Percentiles rank a stretch among this genome's conserved stretches.
These are phyloP conservation scores for Pristionchus maxplancki DNA, from an alignment of 2,888 invertebrate genomes.

Conservation along the genomic window DNA sequence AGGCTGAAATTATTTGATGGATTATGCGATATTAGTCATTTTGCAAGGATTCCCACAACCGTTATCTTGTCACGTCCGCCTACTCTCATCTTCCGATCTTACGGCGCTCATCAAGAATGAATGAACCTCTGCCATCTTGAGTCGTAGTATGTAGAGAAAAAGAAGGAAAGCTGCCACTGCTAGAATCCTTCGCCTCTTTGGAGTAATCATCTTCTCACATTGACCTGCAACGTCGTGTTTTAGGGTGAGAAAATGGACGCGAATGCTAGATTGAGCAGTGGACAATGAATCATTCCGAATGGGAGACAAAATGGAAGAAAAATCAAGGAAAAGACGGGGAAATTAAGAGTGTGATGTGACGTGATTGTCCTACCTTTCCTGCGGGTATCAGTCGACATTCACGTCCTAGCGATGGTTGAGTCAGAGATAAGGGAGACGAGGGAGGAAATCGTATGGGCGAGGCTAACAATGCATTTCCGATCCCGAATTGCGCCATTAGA, in stretches of 20 bases:
- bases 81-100: not conserved
- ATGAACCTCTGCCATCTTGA: conserved; percentile 26
- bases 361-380: not conserved
- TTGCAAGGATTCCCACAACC: too few species aligned
- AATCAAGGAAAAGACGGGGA: not conserved
- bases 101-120: not conserved
- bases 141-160: not conserved
- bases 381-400: conserved; percentile 11
- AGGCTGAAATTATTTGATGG: not conserved
- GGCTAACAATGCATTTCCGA: not conserved
- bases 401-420: not conserved
- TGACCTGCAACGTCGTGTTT: not conserved
- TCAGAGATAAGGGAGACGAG: not conserved
- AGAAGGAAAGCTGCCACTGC: not conserved
- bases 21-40: too few species aligned
- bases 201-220: not conserved
- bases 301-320: too few species aligned
- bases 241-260: too few species aligned
- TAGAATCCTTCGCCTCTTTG: conserved; percentile 17
- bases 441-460: not conserved
- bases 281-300: too few species aligned
- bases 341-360: not conserved
- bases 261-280: too few species aligned
- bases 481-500: not conserved
- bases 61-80: not conserved